Percentiles rank a stretch among this genome's conserved stretches.
Evolutionary conservation across 2,888 invertebrate species (phyloP).

Genomic region (Hemicrepidius hirtus): DNA sequence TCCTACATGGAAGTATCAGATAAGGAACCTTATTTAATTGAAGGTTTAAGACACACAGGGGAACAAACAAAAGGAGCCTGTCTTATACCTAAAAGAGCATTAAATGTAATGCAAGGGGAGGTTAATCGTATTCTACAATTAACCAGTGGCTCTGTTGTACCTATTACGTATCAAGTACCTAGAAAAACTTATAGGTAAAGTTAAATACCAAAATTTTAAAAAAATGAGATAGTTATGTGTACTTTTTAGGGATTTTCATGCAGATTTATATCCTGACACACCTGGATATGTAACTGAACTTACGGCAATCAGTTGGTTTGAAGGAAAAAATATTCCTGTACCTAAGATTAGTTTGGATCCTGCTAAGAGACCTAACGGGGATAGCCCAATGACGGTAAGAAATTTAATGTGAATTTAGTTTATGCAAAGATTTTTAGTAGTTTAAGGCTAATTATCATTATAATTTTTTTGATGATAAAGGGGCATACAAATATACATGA

Average conservation of each 20-base stretch:
- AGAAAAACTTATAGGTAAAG: constrained; percentile 70
- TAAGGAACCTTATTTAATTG: constrained; percentile 91
- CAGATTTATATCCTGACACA: constrained; percentile 95
- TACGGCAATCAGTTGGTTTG: constrained; percentile 88
- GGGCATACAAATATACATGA: no score
- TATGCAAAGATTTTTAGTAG: no score
- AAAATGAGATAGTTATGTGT: no score
- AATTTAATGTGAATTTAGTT: not conserved
- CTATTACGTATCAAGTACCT: constrained; percentile 90
- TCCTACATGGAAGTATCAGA: constrained; percentile 93
- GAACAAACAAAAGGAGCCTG: constrained; percentile 97
- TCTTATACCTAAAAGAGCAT: constrained; percentile 91
- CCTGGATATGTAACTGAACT: constrained; percentile 86
- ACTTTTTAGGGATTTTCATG: constrained; percentile 86
- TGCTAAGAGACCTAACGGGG: constrained; percentile 79
- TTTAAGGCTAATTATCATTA: no score
- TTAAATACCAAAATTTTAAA: no score
- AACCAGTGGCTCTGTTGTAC: constrained; percentile 89
- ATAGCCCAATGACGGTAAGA: constrained; percentile 78
- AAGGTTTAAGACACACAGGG: constrained; percentile 91
- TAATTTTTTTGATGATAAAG: no score
- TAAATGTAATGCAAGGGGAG: constrained; percentile 98
- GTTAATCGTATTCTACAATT: constrained; percentile 93
- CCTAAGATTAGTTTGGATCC: constrained; percentile 91
- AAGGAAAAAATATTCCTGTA: constrained; percentile 83